Evolutionary conservation across 1,140 invertebrate species (phyloP).

Genomic region (Microplitis demolitor): DNA sequence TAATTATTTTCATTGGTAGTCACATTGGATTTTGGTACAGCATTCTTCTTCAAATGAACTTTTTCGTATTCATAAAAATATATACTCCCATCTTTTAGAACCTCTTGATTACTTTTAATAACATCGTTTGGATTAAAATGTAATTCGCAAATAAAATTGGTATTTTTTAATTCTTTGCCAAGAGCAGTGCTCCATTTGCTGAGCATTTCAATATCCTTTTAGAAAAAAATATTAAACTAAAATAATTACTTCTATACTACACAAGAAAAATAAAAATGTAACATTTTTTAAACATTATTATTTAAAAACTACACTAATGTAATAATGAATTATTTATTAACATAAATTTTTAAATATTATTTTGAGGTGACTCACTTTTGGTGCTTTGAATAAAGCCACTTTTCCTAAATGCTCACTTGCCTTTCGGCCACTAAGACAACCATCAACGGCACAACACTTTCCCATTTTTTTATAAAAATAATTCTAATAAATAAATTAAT

Average conservation of each 20-base stretch:
- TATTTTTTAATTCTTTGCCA: background rate
- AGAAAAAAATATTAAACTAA: background rate
- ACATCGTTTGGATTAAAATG: conserved; percentile 9
- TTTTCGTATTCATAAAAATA: conserved; percentile 4
- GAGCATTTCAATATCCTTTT: conserved; percentile 6
- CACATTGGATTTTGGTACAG: background rate
- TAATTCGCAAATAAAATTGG: conserved; percentile 6
- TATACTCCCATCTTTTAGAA: conserved; percentile 5
- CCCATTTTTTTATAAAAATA: background rate
- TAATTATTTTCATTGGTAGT: background rate
- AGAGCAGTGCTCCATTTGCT: conserved; percentile 2
- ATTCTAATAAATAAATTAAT: background rate
- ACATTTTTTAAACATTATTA: background rate
- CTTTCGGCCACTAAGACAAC: conserved; percentile 3
- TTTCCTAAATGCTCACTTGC: background rate
- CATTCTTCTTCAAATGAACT: conserved; percentile 8
- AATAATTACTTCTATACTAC: background rate
- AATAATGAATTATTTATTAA: background rate
- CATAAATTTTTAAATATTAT: conserved; percentile 5
- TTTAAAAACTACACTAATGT: background rate
- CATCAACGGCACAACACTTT: conserved; percentile 9
- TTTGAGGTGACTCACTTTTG: conserved; percentile 9
- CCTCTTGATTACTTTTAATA: background rate
- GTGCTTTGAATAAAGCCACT: conserved; percentile 12
- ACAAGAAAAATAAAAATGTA: background rate